Evolutionary conservation across 2,888 invertebrate species (phyloP), one percentile per base, ranked within the genome.

Genomic region (Lepas anatifera): DNA sequence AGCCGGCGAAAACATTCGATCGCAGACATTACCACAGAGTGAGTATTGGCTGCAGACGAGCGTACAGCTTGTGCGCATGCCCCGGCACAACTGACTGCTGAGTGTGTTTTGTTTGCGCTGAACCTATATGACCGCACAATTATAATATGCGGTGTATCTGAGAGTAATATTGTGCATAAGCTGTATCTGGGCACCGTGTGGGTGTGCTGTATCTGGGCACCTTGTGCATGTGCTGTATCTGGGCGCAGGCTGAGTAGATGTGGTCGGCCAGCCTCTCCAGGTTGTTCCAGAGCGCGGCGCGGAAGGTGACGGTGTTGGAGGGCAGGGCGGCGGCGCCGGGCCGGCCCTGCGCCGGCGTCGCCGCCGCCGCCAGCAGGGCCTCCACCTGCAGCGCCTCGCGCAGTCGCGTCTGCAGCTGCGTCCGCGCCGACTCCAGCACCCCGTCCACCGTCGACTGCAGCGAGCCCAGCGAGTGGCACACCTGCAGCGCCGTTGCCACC

Each of bases 191-290:
- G n/a, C n/a, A n/a, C n/a, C n/a, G n/a, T n/a, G n/a, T n/a, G n/a
- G n/a, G n/a, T n/a, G n/a, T n/a, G n/a, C n/a, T n/a, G n/a, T n/a
- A 25, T 25, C n/a, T 43, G 2, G 11, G 3, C 39, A 73, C 73
- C 73, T 73, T 73, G 52, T 73, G 73, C 18, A 73, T 70, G 73
- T 81, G 79, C 69, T 80, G 78, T 3, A 80, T 76, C 77, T 80
- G 76, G 41, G 78, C 77, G 76, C 80, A 80, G 22, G 78, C 74
- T 22, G 77, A 76, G 73, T 79, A 79, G 64, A 82, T 79, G 71
- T 87, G 86, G 77, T 90, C 89, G 77, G 94, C 89, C 13, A 92
- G 81, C 80, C 89, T 89, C 77, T 95, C 94, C 76, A 96, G 85
- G 75, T 92, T 92, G 72, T 88, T 87, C 95, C 95, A 96, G 8